Evolutionary conservation across 2,888 invertebrate species (phyloP), one percentile per base, ranked within the genome.

Genomic region (Aphodius granarius): DNA sequence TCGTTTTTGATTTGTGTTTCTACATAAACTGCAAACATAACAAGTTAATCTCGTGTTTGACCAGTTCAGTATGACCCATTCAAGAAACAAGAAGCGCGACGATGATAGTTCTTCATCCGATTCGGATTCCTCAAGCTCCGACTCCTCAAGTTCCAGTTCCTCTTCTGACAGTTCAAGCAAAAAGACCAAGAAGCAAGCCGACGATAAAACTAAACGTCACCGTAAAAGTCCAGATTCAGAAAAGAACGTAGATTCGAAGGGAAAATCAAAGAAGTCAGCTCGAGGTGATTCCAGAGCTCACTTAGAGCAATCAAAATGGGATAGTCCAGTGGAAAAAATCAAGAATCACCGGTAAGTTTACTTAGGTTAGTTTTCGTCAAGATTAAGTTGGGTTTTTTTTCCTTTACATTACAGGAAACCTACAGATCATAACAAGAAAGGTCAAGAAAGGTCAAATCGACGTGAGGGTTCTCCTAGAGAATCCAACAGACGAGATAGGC

Each of bases 301-400:
- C 6, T 18, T 75, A 0, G 80, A 79, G 64, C 77, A 79, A 62
- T 82, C 82, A 2, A 82, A 81, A 74, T 82, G 82, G 82, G 81
- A 82, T 76, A 82, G 82, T 77, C 82, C 82, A 16, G 76, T 76
- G 9, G 80, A 81, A 65, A 75, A 79, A 75, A 18, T 64, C 13
- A 75, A 77, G 23, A 71, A 73, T 19, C 63, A 73, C 5, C 72
- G 62, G 77, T 77, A 65, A 77, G 73, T 77, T 70, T 22, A 72
- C 1, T 19, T 17, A n/a, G 21, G 16, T 71, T 64, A n/a, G 21
- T 72, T 71, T 71, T 75, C 18, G 63, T 65, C 65, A 16, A 65
- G 65, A 19, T 17, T 19, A n/a, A 2, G 65, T 9, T 19, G 19
- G 5, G 63, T 9, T 62, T 62, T 62, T 62, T 9, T 9, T 9